Evolutionary conservation across 2,113 vertebrate species (phyloP).

Genomic region (Montifringilla adamsi): DNA sequence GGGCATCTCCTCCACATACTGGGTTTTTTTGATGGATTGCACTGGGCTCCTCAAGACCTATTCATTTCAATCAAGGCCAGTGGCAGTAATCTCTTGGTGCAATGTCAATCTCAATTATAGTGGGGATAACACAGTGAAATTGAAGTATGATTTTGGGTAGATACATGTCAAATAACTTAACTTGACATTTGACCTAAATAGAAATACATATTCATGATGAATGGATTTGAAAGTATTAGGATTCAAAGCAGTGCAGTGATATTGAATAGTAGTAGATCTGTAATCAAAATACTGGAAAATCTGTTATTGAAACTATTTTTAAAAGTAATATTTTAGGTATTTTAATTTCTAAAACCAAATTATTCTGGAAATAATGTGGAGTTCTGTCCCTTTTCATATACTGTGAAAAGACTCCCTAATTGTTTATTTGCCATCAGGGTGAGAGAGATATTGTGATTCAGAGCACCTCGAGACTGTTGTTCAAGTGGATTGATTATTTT

Average conservation of each 20-base stretch:
- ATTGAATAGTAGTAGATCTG: background rate
- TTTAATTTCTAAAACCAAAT: background rate
- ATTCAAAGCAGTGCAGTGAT: background rate
- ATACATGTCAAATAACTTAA: background rate
- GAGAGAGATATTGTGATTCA: background rate
- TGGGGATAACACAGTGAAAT: background rate
- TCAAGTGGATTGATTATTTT: background rate
- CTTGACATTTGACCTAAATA: slow-evolving; percentile 2
- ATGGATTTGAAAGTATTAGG: background rate
- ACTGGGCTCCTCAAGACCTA: background rate
- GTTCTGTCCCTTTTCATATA: background rate
- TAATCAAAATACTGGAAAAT: background rate
- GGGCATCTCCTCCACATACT: background rate
- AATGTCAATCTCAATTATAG: background rate
- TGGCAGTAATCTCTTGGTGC: background rate
- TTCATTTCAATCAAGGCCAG: background rate
- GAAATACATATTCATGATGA: background rate
- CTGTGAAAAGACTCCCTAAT: background rate
- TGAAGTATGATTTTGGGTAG: background rate
- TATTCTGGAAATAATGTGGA: background rate
- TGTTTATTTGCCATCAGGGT: background rate
- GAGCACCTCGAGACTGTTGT: background rate
- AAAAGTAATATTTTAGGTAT: background rate
- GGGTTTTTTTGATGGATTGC: background rate
- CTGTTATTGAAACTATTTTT: background rate